Evolutionary conservation across 2,797 vertebrate genomes (phyloP), one percentile per base, ranked within the genome.

Genomic region (Australoheros facetus): DNA sequence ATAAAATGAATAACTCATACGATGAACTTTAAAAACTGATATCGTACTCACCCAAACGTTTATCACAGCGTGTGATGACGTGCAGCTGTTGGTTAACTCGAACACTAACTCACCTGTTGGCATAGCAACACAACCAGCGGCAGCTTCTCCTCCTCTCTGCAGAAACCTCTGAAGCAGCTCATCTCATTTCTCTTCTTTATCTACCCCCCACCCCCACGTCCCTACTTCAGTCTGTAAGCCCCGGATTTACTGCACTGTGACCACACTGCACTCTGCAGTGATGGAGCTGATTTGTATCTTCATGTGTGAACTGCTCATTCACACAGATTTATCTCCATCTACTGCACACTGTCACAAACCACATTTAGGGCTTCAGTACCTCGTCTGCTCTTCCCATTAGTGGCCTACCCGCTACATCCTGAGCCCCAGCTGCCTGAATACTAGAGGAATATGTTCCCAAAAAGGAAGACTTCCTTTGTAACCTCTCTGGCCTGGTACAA

Each of bases 51-150:
- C 28, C 28, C 5, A 30, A 30, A 30, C 4, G 28, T 30, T 30
- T 30, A 30, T 30, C 28, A 30, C 28, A 30, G 28, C 28, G 4
- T 30, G 28, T 30, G 28, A 32, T 32, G 30, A 32, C 5, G 30
- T 32, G 32, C 32, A 34, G 32, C 32, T 34, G 32, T 8, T 34
- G 28, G 28, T 30, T 34, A 8, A 34, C 32, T 34, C 32, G 32
- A 34, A 34, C 6, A 34, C 32, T 7, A 7, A 73, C 86, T 75
- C 54, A 87, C 82, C 85, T 80, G 76, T 28, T 71, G 71, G 17
- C 58, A 59, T 48, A 17, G 32, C 2, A 12, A 39, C 10, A 11
- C 39, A 6, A 7, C 21, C 17, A 56, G 45, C 21, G 17, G 9
- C 19, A 75, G 57, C 59, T 39, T 75, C 73, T 53, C 51, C 32